Conservation (phyloP, 2,113 vertebrate genomes). For the Arenaria interpres region DNA sequence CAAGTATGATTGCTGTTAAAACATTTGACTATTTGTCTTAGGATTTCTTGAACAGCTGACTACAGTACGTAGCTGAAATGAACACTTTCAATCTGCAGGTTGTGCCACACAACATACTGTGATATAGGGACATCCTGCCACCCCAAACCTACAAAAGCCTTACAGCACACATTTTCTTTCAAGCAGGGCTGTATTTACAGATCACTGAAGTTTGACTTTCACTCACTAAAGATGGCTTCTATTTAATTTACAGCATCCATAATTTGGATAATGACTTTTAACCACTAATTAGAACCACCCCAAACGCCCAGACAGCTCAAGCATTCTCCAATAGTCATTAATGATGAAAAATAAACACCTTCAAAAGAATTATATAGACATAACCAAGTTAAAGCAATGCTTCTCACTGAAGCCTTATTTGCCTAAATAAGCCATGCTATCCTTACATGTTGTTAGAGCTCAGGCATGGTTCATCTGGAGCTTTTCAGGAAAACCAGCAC, state of each 20-base stretch:
- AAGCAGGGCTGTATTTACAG: background rate
- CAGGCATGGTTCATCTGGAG: background rate
- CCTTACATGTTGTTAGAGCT: background rate
- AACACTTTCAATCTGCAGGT: background rate
- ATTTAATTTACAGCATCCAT: background rate
- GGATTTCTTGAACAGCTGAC: background rate
- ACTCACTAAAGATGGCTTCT: background rate
- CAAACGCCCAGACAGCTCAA: background rate
- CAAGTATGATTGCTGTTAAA: background rate
- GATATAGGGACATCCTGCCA: background rate
- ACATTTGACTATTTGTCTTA: background rate
- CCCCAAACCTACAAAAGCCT: background rate
- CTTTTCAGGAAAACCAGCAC: background rate
- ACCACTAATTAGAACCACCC: background rate
- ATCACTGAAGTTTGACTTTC: background rate
- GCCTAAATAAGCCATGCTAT: background rate
- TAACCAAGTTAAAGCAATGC: background rate
- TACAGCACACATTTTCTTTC: background rate
- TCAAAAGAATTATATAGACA: background rate
- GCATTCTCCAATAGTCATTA: rapidly evolving
- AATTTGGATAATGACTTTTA: background rate
- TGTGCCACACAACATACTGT: background rate
- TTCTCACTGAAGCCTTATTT: background rate
- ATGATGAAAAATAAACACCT: rapidly evolving
- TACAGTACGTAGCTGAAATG: background rate